Percentiles rank a stretch among this genome's conserved stretches.
Evolutionary conservation across 1,140 invertebrate genomes (phyloP).

Genomic region (Drosophila bocki): DNA sequence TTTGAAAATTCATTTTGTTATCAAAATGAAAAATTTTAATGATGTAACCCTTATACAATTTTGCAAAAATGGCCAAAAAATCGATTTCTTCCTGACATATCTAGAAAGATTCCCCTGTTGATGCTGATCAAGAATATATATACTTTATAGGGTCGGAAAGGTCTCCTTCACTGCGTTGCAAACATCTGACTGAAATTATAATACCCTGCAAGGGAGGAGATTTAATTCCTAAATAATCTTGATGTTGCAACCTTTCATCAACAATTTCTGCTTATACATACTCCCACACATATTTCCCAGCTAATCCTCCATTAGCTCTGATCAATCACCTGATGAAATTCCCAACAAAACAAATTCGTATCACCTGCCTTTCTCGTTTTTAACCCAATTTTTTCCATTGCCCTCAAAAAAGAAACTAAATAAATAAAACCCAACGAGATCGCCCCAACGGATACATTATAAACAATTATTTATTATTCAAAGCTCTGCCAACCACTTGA

Average conservation of each 20-base stretch:
- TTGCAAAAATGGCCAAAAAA: too few relatives aligned
- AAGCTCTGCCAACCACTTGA: slow-evolving; percentile 63
- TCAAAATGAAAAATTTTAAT: too few relatives aligned
- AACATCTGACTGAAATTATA: too few relatives aligned
- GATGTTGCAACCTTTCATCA: not conserved
- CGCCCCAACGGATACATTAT: slow-evolving; percentile 47
- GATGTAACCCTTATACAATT: too few relatives aligned
- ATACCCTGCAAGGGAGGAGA: too few relatives aligned
- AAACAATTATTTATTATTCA: slow-evolving; percentile 69
- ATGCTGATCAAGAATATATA: too few relatives aligned
- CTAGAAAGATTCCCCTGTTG: too few relatives aligned
- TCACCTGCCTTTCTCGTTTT: slow-evolving; percentile 10
- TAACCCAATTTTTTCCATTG: slow-evolving; percentile 39
- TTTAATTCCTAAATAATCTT: not conserved
- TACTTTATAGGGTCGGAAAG: too few relatives aligned
- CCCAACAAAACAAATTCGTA: slow-evolving; percentile 12
- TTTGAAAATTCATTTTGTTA: too few relatives aligned
- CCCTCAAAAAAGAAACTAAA: slow-evolving; percentile 10
- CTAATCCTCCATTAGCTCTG: slow-evolving; percentile 12
- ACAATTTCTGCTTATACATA: not conserved
- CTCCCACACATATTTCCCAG: not conserved
- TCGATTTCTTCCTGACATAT: too few relatives aligned
- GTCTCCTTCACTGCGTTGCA: too few relatives aligned
- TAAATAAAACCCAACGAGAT: slow-evolving; percentile 20
- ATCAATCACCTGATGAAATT: slow-evolving; percentile 42